phyloP scores from a whole-genome alignment of 2,888 invertebrate species.

The Lamellibrachia columna region DNA sequence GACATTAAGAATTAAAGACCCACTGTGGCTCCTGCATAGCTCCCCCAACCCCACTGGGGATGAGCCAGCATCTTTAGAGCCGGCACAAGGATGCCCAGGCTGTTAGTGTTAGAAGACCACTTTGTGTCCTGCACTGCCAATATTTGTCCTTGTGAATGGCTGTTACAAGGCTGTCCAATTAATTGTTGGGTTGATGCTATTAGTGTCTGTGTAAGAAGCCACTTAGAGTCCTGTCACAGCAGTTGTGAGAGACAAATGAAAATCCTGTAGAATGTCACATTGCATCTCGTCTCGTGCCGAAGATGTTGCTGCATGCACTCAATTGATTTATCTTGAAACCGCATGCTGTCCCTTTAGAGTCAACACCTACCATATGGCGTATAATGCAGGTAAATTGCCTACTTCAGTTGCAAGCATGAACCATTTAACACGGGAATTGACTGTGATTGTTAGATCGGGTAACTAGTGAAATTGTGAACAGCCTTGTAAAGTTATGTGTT shows the following conservation, averaged over 20 bases:
- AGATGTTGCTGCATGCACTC: background rate
- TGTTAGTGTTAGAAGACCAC: background rate
- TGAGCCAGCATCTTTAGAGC: background rate
- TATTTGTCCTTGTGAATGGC: background rate
- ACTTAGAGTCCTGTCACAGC: no score
- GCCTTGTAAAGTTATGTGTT: no score
- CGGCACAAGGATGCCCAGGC: background rate
- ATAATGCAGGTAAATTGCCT: no score
- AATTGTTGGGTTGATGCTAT: no score
- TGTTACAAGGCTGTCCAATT: background rate
- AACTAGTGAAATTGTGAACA: no score
- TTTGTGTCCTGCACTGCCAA: background rate
- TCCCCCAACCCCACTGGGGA: background rate
- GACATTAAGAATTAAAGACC: constrained; percentile 5
- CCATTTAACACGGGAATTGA: no score
- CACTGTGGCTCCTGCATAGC: background rate
- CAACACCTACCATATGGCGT: background rate
- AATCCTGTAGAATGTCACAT: background rate
- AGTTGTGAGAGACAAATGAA: background rate
- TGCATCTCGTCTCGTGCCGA: background rate
- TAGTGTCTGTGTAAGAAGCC: no score
- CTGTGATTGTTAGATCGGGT: no score
- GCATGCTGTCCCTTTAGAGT: background rate
- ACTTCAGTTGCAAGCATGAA: no score
- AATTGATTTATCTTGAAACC: background rate